Evolutionary conservation across 2,113 vertebrate genomes (phyloP).

Genomic region (Erythrolamprus reginae): DNA sequence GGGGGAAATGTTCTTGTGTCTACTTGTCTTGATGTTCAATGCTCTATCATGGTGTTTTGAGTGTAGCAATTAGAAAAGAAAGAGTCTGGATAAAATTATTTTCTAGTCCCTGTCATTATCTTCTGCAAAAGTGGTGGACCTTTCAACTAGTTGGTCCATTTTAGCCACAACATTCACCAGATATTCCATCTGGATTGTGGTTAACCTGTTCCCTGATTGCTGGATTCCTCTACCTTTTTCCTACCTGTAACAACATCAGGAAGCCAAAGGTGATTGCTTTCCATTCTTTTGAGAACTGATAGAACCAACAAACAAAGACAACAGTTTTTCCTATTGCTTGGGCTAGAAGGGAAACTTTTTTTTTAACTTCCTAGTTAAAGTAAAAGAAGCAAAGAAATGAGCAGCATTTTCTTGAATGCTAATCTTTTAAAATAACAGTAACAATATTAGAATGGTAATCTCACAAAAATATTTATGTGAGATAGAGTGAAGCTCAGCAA

Average conservation of each 20-base stretch:
- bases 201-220: neutral
- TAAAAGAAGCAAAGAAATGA: neutral
- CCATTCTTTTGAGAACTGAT: neutral
- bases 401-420: neutral
- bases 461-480: neutral
- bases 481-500: neutral
- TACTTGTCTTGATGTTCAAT: no score
- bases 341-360: neutral
- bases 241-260: neutral
- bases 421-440: neutral
- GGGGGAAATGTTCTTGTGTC: no score
- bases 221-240: neutral
- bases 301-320: neutral
- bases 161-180: neutral
- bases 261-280: neutral
- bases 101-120: neutral
- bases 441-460: neutral
- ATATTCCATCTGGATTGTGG: neutral
- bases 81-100: neutral
- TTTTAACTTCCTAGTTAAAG: neutral
- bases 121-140: neutral
- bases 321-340: neutral
- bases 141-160: neutral
- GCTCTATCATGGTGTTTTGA: no score
- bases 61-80: neutral